phyloP scores from a whole-genome alignment of 2,888 invertebrate genomes.

The Candidula unifasciata region DNA sequence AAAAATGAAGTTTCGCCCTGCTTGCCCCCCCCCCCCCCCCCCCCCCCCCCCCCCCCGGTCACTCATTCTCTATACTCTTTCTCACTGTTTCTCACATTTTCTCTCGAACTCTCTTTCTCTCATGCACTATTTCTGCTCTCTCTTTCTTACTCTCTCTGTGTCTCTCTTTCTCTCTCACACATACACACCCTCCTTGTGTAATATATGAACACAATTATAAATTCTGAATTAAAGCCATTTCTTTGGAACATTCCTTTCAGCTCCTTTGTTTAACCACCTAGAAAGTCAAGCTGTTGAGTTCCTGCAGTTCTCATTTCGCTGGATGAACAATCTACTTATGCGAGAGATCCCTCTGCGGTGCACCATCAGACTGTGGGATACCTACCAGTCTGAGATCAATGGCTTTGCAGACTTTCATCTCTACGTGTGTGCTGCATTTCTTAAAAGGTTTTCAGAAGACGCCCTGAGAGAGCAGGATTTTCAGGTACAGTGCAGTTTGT shows the following conservation, averaged over 20 bases:
- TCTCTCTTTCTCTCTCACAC: too few relatives aligned
- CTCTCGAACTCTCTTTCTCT: too few relatives aligned
- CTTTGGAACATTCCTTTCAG: constrained; percentile 77
- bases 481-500: constrained; percentile 82
- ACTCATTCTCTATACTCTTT: too few relatives aligned
- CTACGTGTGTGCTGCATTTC: constrained; percentile 99
- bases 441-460: constrained; percentile 94
- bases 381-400: constrained; percentile 90
- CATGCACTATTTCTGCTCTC: too few relatives aligned
- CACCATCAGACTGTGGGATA: constrained; percentile 98
- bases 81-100: too few relatives aligned
- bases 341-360: constrained; percentile 97
- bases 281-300: constrained; percentile 96
- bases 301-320: constrained; percentile 98
- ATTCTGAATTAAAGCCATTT: not conserved
- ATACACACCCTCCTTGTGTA: too few relatives aligned
- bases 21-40: too few relatives aligned
- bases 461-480: constrained; percentile 95
- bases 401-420: constrained; percentile 98
- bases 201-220: too few relatives aligned
- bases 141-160: too few relatives aligned
- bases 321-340: constrained; percentile 99
- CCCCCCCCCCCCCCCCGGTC: too few relatives aligned
- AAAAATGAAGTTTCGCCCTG: too few relatives aligned
- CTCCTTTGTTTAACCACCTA: constrained; percentile 92